Evolutionary conservation across 1,140 invertebrate genomes (phyloP), one percentile per base, ranked within the genome.

Genomic region (Papilio polyxenes): DNA sequence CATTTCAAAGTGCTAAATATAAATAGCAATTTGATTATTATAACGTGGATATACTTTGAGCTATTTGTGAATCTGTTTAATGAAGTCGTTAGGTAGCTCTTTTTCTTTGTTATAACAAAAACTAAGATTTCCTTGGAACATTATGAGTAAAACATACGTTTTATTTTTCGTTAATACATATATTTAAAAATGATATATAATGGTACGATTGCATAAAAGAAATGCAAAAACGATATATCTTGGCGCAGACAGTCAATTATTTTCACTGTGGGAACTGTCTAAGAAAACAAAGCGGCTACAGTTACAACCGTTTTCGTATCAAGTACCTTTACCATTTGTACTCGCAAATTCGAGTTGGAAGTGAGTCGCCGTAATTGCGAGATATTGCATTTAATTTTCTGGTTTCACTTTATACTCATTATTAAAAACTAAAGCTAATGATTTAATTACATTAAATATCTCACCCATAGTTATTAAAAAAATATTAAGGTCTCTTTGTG

Each of bases 181-280:
- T 37, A 40, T 72, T 72, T 31, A 44, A 44, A 44, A 44, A 44
- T 44, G 40, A 4, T 44, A 6, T 7, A 44, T 7, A 44, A 37
- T 72, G 1, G 48, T 37, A 72, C 17, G 15, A 74, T 59, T 51
- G 72, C 53, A 82, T 44, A 89, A 90, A 94, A 90, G 87, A 87
- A 88, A 83, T 87, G 90, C 88, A 87, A 92, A 93, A 88, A 90
- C 91, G 89, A 92, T 94, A 94, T 93, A 92, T 92, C 85, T 88
- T 89, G 86, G 83, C 84, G 80, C 89, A 84, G 92, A 94, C 92
- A 92, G 85, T 89, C 91, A 91, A 94, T 94, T 94, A 94, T 91
- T 88, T 90, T 89, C 88, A 84, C 91, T 89, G 92, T 94, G 92
- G 91, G 91, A 94, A 94, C 90, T 91, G 92, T 92, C 92, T 89